Evolutionary conservation across 1,140 invertebrate species (phyloP).

Genomic region (Hylaeus volcanicus): DNA sequence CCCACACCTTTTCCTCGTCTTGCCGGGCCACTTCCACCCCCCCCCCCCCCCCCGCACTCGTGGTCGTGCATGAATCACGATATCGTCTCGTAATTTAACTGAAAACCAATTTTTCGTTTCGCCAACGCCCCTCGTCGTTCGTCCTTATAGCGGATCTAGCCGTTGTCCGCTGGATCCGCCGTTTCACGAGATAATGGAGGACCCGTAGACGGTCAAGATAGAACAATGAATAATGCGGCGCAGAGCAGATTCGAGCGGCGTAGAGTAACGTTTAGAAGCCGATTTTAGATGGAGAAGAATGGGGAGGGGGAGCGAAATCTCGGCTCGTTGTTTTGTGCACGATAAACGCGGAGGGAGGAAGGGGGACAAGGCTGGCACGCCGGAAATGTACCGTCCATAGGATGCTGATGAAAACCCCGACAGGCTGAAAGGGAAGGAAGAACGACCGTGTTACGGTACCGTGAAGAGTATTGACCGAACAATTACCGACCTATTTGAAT

Average conservation of each 20-base stretch:
- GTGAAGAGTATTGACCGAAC: constrained; percentile 12
- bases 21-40: too few relatives aligned
- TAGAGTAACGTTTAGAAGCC: constrained; percentile 34
- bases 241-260: constrained; percentile 41
- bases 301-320: neutral
- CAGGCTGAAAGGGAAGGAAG: neutral
- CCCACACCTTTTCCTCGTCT: too few relatives aligned
- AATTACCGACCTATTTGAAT: constrained; percentile 19
- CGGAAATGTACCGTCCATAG: constrained; percentile 33
- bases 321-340: constrained; percentile 18
- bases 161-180: neutral
- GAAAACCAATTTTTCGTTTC: constrained; percentile 62
- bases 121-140: constrained; percentile 26
- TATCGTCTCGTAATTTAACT: constrained; percentile 53
- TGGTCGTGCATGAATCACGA: constrained; percentile 57
- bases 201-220: constrained; percentile 42
- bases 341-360: constrained; percentile 6
- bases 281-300: constrained; percentile 31
- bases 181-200: constrained; percentile 27
- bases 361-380: constrained; percentile 22
- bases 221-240: constrained; percentile 60
- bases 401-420: constrained; percentile 30
- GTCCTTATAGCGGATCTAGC: constrained; percentile 26
- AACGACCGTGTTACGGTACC: neutral
- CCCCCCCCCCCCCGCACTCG: neutral